Evolutionary conservation across 2,113 vertebrate species (phyloP).

Genomic region (Leptobrachium leishanense): DNA sequence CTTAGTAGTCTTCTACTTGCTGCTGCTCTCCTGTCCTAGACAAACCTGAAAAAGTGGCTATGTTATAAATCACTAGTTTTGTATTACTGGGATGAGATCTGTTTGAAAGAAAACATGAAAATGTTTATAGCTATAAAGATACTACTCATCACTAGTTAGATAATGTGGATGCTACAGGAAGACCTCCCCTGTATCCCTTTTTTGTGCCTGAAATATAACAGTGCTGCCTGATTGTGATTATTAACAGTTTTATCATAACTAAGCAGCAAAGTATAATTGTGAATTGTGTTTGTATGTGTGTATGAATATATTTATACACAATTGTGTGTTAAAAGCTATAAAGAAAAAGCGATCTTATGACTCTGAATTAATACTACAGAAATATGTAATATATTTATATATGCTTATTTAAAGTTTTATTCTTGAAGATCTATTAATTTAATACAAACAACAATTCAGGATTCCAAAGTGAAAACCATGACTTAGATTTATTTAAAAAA

Average conservation of each 20-base stretch:
- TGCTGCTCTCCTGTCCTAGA: neutral
- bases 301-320: conserved; percentile 7
- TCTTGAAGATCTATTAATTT: neutral
- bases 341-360: neutral
- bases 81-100: no score
- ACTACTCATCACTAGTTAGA: neutral
- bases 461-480: conserved; percentile 7
- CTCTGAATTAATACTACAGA: neutral
- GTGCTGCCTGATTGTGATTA: conserved; percentile 11
- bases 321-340: conserved; percentile 8
- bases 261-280: conserved; percentile 16
- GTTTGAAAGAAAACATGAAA: no score
- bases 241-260: conserved; percentile 8
- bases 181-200: neutral
- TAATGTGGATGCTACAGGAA: neutral
- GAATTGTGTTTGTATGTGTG: neutral
- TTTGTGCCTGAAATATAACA: conserved; percentile 29
- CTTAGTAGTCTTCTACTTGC: neutral
- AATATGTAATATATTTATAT: conserved; percentile 20
- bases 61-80: no score
- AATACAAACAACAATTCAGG: neutral
- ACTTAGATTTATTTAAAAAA: neutral
- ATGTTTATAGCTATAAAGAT: no score
- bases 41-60: no score
- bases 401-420: conserved; percentile 28